phyloP scores from a whole-genome alignment of 1,140 invertebrate species.

The Oreohelix idahoensis region DNA sequence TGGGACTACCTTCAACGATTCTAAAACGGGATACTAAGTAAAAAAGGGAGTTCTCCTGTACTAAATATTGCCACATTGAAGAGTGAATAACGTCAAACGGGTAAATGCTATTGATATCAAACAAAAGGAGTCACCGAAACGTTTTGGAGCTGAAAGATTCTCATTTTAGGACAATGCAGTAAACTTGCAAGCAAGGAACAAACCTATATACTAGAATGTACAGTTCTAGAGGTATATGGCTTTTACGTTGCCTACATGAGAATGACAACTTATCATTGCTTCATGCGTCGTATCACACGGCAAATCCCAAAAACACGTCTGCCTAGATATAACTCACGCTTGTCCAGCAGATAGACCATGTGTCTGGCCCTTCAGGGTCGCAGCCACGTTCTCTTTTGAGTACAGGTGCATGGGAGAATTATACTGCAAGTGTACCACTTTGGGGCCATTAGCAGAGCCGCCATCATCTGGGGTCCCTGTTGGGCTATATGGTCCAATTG shows the following conservation, averaged over 20 bases:
- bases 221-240: too few species aligned
- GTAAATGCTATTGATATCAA: too few species aligned
- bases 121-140: too few species aligned
- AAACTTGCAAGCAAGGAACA: too few species aligned
- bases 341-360: conserved; percentile 41
- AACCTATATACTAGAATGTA: too few species aligned
- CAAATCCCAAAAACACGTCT: background rate
- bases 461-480: conserved; percentile 21
- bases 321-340: conserved; percentile 29
- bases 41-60: too few species aligned
- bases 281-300: background rate
- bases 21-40: too few species aligned
- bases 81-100: too few species aligned
- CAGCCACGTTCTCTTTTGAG: conserved; percentile 94
- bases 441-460: conserved; percentile 41
- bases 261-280: background rate
- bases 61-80: too few species aligned
- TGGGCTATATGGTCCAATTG: background rate
- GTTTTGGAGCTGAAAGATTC: too few species aligned
- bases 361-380: conserved; percentile 89
- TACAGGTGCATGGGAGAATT: conserved; percentile 96
- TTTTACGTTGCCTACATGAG: background rate
- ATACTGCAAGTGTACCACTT: conserved; percentile 80
- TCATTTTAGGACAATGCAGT: too few species aligned
- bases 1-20: too few species aligned